phyloP scores from a whole-genome alignment of 2,113 vertebrate species.

The Cinclus mexicanus region DNA sequence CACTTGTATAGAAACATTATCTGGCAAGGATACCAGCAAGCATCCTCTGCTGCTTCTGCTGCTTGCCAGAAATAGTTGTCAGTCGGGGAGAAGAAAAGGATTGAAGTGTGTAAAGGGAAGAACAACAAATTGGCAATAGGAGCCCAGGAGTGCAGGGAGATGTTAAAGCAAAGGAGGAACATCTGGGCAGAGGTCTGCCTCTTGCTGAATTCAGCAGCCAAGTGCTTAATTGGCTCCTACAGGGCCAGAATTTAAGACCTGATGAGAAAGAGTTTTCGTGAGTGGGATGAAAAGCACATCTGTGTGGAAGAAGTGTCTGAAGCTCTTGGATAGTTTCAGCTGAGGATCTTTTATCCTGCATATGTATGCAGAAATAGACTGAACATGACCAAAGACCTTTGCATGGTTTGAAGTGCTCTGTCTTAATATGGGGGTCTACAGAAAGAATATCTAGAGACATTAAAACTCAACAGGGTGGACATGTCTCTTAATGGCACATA shows the following conservation, averaged over 20 bases:
- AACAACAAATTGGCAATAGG: not conserved
- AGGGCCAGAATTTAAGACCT: not conserved
- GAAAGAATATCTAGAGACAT: not conserved
- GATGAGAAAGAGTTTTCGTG: not conserved
- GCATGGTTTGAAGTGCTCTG: not conserved
- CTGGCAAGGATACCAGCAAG: slow-evolving; percentile 1
- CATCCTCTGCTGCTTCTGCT: slow-evolving; percentile 9
- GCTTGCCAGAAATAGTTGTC: slow-evolving; percentile 43
- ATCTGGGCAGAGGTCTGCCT: slow-evolving; percentile 1
- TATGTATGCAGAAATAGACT: not conserved
- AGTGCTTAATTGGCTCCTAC: not conserved
- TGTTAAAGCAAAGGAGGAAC: slow-evolving; percentile 27
- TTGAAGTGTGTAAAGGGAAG: not conserved
- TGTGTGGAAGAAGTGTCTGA: not conserved
- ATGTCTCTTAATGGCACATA: not conserved
- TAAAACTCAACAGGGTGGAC: not conserved
- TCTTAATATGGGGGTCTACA: not conserved
- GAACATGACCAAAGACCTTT: not conserved
- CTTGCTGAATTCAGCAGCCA: not conserved
- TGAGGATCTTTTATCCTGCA: not conserved
- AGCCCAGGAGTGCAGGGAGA: slow-evolving; percentile 4
- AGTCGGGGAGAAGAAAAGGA: not conserved
- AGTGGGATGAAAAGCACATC: not conserved
- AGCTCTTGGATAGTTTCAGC: not conserved
- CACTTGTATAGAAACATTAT: slow-evolving; percentile 35